A percentile compares a stretch with the other conserved stretches of the same genome.
These are phyloP conservation scores for Thereva unica DNA, from an alignment of 2,888 invertebrate species.

Conservation along the genomic window DNA sequence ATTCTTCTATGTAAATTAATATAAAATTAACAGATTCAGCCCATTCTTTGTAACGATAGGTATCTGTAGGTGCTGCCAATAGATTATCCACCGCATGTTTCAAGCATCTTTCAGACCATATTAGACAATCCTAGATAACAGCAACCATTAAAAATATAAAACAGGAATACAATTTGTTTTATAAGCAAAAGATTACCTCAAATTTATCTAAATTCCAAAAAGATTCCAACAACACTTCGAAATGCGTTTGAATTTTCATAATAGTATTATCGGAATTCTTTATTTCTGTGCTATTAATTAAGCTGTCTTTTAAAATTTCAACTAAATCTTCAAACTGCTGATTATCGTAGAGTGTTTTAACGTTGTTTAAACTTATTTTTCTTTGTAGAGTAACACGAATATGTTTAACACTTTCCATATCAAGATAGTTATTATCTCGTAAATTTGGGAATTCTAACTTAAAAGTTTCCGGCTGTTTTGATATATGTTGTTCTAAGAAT, in stretches of 20 bases:
- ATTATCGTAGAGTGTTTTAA: constrained; percentile 68
- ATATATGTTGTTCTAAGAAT: constrained; percentile 43
- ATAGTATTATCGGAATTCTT: constrained; percentile 46
- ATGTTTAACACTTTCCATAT: constrained; percentile 58
- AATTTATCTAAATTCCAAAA: constrained; percentile 66
- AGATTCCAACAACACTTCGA: constrained; percentile 65
- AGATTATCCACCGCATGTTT: constrained; percentile 74
- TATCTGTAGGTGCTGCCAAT: constrained; percentile 58
- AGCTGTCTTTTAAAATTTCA: constrained; percentile 64
- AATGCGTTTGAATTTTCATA: constrained; percentile 46
- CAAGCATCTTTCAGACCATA: constrained; percentile 77
- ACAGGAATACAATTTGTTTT: background rate
- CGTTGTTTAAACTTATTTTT: constrained; percentile 65
- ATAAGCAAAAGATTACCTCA: constrained; percentile 48
- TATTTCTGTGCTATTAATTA: constrained; percentile 49
- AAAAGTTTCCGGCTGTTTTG: constrained; percentile 50
- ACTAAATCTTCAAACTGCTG: constrained; percentile 70
- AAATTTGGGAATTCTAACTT: constrained; percentile 61
- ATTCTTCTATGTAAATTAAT: constrained; percentile 59
- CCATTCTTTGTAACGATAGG: constrained; percentile 57
- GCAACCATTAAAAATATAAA: background rate
- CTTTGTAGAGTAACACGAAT: constrained; percentile 61
- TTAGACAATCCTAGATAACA: constrained; percentile 63
- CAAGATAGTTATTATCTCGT: constrained; percentile 60
- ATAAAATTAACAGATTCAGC: constrained; percentile 57